Evolutionary conservation across 2,113 vertebrate species (phyloP).

Genomic region (Coturnix japonica): DNA sequence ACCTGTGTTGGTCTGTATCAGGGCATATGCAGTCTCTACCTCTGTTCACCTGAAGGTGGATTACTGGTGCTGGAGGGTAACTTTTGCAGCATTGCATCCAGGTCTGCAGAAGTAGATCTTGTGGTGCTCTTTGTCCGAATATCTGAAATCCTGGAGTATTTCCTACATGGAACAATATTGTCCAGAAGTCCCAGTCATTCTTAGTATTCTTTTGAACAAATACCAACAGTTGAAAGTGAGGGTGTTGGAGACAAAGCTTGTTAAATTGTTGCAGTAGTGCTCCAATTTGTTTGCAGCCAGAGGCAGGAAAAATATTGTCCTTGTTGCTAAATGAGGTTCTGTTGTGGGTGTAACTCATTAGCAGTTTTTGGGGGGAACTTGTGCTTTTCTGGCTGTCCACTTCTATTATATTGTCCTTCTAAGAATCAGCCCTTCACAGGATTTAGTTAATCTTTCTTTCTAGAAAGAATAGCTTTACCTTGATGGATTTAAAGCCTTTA

Average conservation of each 20-base stretch:
- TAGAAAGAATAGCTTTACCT: not conserved
- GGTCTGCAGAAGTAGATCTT: not conserved
- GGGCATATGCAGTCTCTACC: not conserved
- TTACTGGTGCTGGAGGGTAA: not conserved
- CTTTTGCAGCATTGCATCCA: not conserved
- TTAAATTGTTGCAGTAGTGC: not conserved
- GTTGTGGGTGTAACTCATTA: not conserved
- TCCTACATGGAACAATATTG: not conserved
- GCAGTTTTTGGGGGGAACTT: not conserved
- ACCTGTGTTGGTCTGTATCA: not conserved
- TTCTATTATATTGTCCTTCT: not conserved
- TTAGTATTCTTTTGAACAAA: not conserved
- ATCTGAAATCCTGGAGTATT: not conserved
- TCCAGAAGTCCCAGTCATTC: not conserved
- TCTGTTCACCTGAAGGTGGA: not conserved
- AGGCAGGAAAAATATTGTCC: not conserved
- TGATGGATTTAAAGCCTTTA: not conserved
- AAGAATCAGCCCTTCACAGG: not conserved
- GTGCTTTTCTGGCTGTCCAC: not conserved
- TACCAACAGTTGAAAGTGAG: not conserved
- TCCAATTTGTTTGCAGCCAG: not conserved
- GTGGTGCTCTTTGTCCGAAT: not conserved
- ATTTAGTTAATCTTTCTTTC: not conserved
- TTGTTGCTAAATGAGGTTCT: not conserved
- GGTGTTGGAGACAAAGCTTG: not conserved